Evolutionary conservation across 1,140 invertebrate genomes (phyloP).

Genomic region (Pachypsylla venusta): DNA sequence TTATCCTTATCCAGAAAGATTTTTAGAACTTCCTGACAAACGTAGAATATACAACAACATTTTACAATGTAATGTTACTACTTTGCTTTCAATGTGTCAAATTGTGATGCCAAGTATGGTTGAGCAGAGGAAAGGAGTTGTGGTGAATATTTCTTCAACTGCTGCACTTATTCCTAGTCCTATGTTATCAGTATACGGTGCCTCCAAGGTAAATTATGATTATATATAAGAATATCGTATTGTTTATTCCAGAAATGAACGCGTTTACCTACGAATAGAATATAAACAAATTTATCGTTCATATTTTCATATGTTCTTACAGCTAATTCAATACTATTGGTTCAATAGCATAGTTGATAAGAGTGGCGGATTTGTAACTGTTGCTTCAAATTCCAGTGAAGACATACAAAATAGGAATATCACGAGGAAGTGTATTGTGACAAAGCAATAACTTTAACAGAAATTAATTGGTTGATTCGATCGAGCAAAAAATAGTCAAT

Average conservation of each 20-base stretch:
- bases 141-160: slow-evolving; percentile 85
- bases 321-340: no score
- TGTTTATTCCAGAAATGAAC: neutral
- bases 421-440: no score
- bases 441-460: no score
- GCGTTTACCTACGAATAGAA: no score
- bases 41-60: slow-evolving; percentile 30
- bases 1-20: slow-evolving; percentile 75
- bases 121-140: slow-evolving; percentile 60
- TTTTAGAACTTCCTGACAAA: slow-evolving; percentile 47
- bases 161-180: slow-evolving; percentile 64
- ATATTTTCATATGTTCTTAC: no score
- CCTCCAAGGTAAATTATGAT: slow-evolving; percentile 54
- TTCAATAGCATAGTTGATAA: no score
- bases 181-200: slow-evolving; percentile 72
- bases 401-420: no score
- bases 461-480: no score
- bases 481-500: no score
- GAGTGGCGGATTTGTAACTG: no score
- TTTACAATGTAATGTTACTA: slow-evolving; percentile 42
- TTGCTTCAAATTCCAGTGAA: no score
- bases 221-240: neutral
- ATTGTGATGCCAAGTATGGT: slow-evolving; percentile 82
- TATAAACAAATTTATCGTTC: no score
- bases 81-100: slow-evolving; percentile 44